Evolutionary conservation across 1,140 invertebrate genomes (phyloP).

Genomic region (Heliconius nattereri): DNA sequence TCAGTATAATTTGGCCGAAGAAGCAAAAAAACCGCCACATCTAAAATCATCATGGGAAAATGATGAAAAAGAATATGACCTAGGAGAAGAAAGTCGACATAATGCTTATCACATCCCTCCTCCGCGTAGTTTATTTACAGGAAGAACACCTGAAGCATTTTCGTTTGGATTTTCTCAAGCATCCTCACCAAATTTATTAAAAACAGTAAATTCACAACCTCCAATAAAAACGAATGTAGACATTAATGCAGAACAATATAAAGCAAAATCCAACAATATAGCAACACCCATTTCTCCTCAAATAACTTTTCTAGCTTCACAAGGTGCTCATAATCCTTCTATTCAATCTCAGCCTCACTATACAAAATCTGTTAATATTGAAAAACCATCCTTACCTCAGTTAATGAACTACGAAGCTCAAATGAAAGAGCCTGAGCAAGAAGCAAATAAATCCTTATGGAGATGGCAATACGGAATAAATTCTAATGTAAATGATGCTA

Average conservation of each 20-base stretch:
- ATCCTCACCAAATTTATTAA: conserved; percentile 56
- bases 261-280: conserved; percentile 48
- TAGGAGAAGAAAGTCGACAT: conserved; percentile 45
- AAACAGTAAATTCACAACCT: conserved; percentile 54
- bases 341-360: conserved; percentile 46
- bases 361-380: conserved; percentile 53
- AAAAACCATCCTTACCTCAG: conserved; percentile 65
- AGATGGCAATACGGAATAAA: conserved; percentile 73
- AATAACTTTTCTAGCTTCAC: conserved; percentile 75
- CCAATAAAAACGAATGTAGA: conserved; percentile 58
- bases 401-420: conserved; percentile 70
- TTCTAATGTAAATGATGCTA: conserved; percentile 51
- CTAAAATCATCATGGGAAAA: conserved; percentile 59
- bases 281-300: conserved; percentile 67
- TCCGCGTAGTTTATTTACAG: conserved; percentile 67
- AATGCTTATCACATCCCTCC: conserved; percentile 48
- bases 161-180: conserved; percentile 61
- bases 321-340: conserved; percentile 70
- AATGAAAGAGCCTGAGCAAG: conserved; percentile 58
- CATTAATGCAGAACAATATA: conserved; percentile 52
- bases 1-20: conserved; percentile 77
- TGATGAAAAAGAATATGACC: conserved; percentile 52
- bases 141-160: conserved; percentile 73
- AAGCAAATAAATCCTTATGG: conserved; percentile 67
- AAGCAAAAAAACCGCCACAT: conserved; percentile 69